Conservation (phyloP, 2,888 invertebrate genomes). For the Clitarchus hookeri region DNA sequence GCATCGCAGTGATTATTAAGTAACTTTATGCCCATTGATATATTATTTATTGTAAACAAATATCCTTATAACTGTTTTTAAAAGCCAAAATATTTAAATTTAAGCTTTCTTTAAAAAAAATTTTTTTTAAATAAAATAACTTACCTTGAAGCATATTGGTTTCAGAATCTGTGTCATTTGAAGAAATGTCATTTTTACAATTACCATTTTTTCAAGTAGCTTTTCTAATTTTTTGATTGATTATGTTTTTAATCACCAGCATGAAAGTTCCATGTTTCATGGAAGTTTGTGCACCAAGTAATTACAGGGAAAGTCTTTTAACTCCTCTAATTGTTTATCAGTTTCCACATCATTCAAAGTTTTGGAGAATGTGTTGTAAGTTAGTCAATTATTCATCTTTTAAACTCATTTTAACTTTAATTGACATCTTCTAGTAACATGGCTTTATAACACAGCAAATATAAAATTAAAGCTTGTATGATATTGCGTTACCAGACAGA, state of each 20-base stretch:
- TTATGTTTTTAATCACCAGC: not conserved
- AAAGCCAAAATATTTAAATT: too few relatives aligned
- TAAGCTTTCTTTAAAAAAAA: too few relatives aligned
- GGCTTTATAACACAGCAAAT: not conserved
- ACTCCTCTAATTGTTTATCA: not conserved
- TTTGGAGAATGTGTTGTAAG: not conserved
- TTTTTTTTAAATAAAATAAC: not conserved
- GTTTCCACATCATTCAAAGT: not conserved
- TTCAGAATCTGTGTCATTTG: not conserved
- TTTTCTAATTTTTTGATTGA: not conserved
- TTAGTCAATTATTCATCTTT: not conserved
- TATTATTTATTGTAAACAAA: too few relatives aligned
- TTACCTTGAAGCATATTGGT: not conserved
- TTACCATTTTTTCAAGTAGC: too few relatives aligned
- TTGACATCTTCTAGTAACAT: not conserved
- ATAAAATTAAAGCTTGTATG: not conserved
- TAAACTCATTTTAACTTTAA: not conserved
- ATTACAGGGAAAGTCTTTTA: not conserved
- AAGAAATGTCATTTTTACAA: too few relatives aligned
- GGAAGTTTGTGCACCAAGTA: not conserved
- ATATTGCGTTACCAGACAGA: not conserved
- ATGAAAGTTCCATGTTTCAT: not conserved
- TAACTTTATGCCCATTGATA: too few relatives aligned
- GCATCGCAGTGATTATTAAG: too few relatives aligned
- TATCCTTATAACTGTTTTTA: too few relatives aligned